These are phyloP conservation scores for Psephotus haematonotus DNA, from an alignment of 2,113 vertebrate species.

Conservation along the genomic window DNA sequence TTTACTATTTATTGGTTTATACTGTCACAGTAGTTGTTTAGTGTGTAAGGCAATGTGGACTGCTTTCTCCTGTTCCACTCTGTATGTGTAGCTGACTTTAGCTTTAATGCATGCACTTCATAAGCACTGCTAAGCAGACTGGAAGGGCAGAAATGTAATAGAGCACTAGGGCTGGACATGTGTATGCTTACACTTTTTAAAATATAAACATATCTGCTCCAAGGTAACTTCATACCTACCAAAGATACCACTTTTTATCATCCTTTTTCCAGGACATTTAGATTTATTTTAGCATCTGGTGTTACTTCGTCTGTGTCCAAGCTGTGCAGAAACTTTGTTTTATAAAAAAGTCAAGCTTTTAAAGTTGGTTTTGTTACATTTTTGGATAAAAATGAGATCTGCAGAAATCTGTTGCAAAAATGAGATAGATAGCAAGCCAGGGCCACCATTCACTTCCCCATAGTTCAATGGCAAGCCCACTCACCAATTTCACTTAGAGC, in stretches of 20 bases:
- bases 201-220: neutral
- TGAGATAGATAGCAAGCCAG: neutral
- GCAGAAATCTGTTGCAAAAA: neutral
- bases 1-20: conserved; percentile 14
- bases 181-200: neutral
- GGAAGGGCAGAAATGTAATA: neutral
- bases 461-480: neutral
- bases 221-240: neutral
- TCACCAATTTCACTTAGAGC: neutral
- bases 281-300: neutral
- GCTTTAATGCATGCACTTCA: neutral
- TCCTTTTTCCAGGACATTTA: neutral
- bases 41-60: neutral
- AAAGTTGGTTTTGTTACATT: neutral
- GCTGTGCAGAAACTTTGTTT: neutral
- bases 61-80: neutral
- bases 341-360: neutral
- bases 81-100: neutral
- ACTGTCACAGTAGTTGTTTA: neutral
- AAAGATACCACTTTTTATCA: neutral
- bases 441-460: neutral
- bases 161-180: neutral
- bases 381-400: neutral
- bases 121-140: neutral
- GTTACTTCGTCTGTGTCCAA: neutral